phyloP scores from a whole-genome alignment of 2,888 invertebrate species.

The Beris morrisii region DNA sequence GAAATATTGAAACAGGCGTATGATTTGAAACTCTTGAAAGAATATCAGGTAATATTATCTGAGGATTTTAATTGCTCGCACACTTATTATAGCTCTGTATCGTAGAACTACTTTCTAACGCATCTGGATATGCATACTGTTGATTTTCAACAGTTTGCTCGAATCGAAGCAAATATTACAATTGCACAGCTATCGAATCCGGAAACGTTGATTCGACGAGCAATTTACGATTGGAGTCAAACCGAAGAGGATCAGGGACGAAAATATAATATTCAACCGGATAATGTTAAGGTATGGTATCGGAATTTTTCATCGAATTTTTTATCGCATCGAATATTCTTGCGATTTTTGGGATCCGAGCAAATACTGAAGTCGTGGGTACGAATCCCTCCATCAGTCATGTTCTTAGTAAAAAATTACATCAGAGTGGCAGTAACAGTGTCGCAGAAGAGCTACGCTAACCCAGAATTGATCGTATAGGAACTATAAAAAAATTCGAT shows the following conservation, averaged over 20 bases:
- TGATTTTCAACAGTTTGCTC: conserved; percentile 61
- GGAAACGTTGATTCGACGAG: conserved; percentile 59
- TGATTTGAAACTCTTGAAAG: conserved; percentile 25
- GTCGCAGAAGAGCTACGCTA: too few relatives aligned
- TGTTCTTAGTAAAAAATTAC: too few relatives aligned
- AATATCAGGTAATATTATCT: conserved; percentile 47
- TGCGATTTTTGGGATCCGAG: too few relatives aligned
- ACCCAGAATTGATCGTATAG: too few relatives aligned
- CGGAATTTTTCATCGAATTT: too few relatives aligned
- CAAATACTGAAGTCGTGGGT: too few relatives aligned
- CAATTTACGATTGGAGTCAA: conserved; percentile 59
- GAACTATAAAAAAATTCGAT: neutral
- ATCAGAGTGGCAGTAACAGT: too few relatives aligned
- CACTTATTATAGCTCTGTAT: neutral
- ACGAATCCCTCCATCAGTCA: too few relatives aligned
- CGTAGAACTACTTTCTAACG: conserved; percentile 56
- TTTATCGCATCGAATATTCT: too few relatives aligned
- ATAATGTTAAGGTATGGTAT: conserved; percentile 20
- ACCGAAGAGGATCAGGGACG: conserved; percentile 34
- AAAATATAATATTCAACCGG: conserved; percentile 2
- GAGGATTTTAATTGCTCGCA: neutral
- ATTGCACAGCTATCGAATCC: conserved; percentile 58
- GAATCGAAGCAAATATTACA: conserved; percentile 69
- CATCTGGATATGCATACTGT: conserved; percentile 66
- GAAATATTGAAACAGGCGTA: conserved; percentile 72